Base-by-base conservation (phyloP, 2,797 vertebrate genomes). In the Tenualosa ilisha region DNA sequence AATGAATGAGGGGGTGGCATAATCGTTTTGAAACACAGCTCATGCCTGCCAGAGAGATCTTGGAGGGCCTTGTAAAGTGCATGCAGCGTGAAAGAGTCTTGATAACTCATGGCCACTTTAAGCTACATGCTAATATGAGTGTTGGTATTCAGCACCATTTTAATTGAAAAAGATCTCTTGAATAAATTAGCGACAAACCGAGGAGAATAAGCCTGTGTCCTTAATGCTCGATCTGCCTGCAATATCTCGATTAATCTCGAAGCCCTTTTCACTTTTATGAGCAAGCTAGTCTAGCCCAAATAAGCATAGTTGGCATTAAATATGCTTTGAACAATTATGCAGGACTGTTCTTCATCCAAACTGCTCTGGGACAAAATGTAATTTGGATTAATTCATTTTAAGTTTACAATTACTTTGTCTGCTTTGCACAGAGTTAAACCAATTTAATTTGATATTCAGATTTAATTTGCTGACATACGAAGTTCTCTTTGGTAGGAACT, bases 81-180 rank as follows among this genome's bases (percentile, higher is more conserved):
- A n/a, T 22, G 20, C 4, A 7, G 20, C 22, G 56, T 61, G 20
- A 61, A 61, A 61, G 15, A 22, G 20, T 61, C 56, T 22, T 61
- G 56, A 61, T 65, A 65, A 26, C 61, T 65, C 61, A 65, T 65
- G n/a, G n/a, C 22, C 61, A 63, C n/a, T 63, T 26, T 65, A 65
- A 65, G 61, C 6, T 26, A 1, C 2, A 65, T 24, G n/a, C 61
- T 26, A 65, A 65, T 65, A 26, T 9, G n/a, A 7, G n/a, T 65
- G 61, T 26, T 65, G 9, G 61, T 59, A 59, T 59, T 59, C 56
- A 59, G 56, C 56, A 59, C 56, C 61, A 24, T 65, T 65, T 65
- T 65, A 65, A 65, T 26, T 65, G 61, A 65, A 65, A 65, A 65
- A 26, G 61, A 65, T 65, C 61, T 65, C 61, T 26, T 65, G 61